phyloP scores from a whole-genome alignment of 1,140 invertebrate species.

The Bradynema listronoti region DNA sequence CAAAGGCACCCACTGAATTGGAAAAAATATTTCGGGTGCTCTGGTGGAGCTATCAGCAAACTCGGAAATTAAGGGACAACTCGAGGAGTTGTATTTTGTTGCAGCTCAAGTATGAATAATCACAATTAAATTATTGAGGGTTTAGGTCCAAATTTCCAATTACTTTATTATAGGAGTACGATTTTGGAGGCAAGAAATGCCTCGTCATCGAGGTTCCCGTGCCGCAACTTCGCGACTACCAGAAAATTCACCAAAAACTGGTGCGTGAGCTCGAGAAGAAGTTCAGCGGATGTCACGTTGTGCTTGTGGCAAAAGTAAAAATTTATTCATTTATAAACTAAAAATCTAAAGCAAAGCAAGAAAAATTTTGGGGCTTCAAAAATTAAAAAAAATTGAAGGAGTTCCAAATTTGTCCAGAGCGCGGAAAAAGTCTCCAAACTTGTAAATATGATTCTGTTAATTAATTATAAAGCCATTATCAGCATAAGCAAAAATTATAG shows the following conservation, averaged over 20 bases:
- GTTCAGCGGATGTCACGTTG: constrained; percentile 95
- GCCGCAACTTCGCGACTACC: constrained; percentile 89
- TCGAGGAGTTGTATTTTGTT: constrained; percentile 88
- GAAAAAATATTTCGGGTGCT: constrained; percentile 71
- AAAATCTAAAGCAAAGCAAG: not conserved
- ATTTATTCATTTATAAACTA: not conserved
- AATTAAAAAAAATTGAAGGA: not conserved
- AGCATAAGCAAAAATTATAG: not conserved
- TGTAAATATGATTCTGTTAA: not conserved
- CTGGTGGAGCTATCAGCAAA: constrained; percentile 82
- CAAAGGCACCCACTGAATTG: constrained; percentile 47
- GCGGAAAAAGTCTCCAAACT: too few species aligned
- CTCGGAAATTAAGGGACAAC: constrained; percentile 87
- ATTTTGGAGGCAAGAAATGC: constrained; percentile 80
- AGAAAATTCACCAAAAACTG: constrained; percentile 90
- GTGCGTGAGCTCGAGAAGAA: constrained; percentile 98
- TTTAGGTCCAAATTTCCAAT: too few species aligned
- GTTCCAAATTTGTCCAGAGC: not conserved
- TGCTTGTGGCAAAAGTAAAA: constrained; percentile 76
- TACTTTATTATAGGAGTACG: constrained; percentile 70
- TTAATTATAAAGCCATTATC: not conserved
- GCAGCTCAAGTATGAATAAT: constrained; percentile 77
- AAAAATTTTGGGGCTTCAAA: not conserved
- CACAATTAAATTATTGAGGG: too few species aligned
- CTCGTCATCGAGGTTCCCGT: constrained; percentile 98